These are phyloP conservation scores for Elephantulus edwardii DNA, from an alignment of 2,113 vertebrate genomes.

Conservation along the genomic window DNA sequence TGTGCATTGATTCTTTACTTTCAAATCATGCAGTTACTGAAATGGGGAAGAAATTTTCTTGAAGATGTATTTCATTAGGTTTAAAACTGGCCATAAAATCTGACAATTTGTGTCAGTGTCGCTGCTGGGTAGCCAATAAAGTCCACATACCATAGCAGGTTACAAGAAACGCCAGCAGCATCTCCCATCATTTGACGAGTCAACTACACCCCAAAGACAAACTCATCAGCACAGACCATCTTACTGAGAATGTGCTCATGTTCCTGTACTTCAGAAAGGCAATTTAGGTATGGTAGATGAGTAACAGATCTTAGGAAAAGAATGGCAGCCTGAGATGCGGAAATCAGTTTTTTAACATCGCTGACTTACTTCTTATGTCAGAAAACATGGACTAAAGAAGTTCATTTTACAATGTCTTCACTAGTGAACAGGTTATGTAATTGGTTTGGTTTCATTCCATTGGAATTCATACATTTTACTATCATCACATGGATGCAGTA, in stretches of 20 bases:
- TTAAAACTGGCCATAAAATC: constrained; percentile 71
- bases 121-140: constrained; percentile 67
- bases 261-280: constrained; percentile 41
- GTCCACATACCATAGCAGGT: constrained; percentile 17
- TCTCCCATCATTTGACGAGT: constrained; percentile 51
- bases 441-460: background rate
- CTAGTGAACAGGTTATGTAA: background rate
- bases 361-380: background rate
- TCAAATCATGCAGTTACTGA: background rate
- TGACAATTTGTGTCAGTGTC: constrained; percentile 57
- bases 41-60: constrained; percentile 61
- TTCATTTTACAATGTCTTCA: background rate
- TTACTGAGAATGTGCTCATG: constrained; percentile 52
- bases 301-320: background rate
- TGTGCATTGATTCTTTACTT: constrained; percentile 38
- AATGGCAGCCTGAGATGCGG: constrained; percentile 1
- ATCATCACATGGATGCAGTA: background rate
- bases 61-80: constrained; percentile 69
- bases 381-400: constrained; percentile 30
- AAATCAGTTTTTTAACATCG: constrained; percentile 6
- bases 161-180: constrained; percentile 48
- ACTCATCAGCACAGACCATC: constrained; percentile 71
- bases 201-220: constrained; percentile 63
- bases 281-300: constrained; percentile 17
- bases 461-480: background rate